A percentile compares a stretch with the other conserved stretches of the same genome.
Conservation (phyloP, 1,140 invertebrate species). For the Drosophila malerkotliana region DNA sequence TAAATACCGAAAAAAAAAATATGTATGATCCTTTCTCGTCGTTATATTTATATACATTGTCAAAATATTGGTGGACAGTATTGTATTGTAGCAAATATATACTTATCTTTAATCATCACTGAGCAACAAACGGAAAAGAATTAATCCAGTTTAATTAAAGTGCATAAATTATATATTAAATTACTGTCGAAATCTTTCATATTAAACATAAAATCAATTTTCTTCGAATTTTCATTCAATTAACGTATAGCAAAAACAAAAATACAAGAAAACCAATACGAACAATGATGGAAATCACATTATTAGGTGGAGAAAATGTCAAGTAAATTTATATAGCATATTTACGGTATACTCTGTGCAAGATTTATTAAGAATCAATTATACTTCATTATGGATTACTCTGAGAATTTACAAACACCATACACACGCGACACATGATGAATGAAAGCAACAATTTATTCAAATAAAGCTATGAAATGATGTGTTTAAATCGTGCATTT, state of each 20-base stretch:
- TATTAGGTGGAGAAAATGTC: conserved; percentile 43
- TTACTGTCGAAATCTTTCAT: conserved; percentile 67
- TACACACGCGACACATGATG: conserved; percentile 55
- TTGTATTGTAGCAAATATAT: conserved; percentile 74
- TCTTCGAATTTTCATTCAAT: conserved; percentile 71
- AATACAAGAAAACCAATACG: conserved; percentile 4
- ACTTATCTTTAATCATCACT: conserved; percentile 71
- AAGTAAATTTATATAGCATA: conserved; percentile 74
- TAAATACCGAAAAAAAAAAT: conserved; percentile 33
- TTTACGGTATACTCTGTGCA: conserved; percentile 77
- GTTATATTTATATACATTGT: conserved; percentile 69
- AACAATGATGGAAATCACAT: conserved; percentile 32
- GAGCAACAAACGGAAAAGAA: conserved; percentile 27
- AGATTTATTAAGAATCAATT: conserved; percentile 79
- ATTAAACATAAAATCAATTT: conserved; percentile 53
- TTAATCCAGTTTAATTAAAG: conserved; percentile 74
- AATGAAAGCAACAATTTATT: conserved; percentile 71
- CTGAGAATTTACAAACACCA: conserved; percentile 67
- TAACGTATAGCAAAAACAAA: conserved; percentile 47
- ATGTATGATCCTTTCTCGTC: conserved; percentile 63
- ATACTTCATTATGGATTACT: conserved; percentile 76
- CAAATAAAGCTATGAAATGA: conserved; percentile 80
- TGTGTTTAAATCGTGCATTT: conserved; percentile 60
- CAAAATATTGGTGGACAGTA: conserved; percentile 75
- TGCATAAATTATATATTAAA: conserved; percentile 73